Evolutionary conservation across 2,113 vertebrate genomes (phyloP).

Genomic region (Platycercus adscitus): DNA sequence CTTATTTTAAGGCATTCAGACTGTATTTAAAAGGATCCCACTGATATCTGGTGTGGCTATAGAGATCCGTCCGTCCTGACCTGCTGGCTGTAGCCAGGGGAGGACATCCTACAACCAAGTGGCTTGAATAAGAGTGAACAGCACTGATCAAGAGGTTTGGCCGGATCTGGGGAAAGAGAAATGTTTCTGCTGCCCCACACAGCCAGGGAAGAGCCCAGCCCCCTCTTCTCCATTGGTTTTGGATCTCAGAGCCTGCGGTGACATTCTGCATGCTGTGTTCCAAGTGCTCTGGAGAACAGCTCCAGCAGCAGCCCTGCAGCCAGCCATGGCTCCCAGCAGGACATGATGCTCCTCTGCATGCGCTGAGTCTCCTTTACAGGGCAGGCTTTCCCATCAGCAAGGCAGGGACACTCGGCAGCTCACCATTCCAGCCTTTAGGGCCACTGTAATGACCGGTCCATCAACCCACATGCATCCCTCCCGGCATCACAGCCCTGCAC

Average conservation of each 20-base stretch:
- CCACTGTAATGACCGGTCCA: background rate
- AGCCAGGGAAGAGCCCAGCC: background rate
- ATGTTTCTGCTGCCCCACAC: background rate
- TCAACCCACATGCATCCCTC: background rate
- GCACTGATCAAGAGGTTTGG: background rate
- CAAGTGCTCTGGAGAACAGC: background rate
- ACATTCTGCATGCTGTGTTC: background rate
- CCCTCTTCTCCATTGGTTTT: background rate
- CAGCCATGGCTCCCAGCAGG: background rate
- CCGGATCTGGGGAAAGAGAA: background rate
- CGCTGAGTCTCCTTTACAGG: background rate
- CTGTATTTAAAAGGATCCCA: background rate
- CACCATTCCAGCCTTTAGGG: background rate
- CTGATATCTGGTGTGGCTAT: background rate
- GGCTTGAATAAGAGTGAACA: background rate
- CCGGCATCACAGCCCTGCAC: background rate
- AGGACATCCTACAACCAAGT: background rate
- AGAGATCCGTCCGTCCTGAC: background rate
- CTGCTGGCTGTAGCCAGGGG: background rate
- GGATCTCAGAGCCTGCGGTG: rapidly evolving
- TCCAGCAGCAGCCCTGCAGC: background rate
- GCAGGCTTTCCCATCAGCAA: background rate
- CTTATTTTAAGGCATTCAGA: background rate
- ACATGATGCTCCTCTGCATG: background rate
- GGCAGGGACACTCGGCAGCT: background rate